A percentile compares a stretch with the other conserved stretches of the same genome.
phyloP scores from a whole-genome alignment of 2,797 vertebrate genomes.

The Cyclopterus lumpus region DNA sequence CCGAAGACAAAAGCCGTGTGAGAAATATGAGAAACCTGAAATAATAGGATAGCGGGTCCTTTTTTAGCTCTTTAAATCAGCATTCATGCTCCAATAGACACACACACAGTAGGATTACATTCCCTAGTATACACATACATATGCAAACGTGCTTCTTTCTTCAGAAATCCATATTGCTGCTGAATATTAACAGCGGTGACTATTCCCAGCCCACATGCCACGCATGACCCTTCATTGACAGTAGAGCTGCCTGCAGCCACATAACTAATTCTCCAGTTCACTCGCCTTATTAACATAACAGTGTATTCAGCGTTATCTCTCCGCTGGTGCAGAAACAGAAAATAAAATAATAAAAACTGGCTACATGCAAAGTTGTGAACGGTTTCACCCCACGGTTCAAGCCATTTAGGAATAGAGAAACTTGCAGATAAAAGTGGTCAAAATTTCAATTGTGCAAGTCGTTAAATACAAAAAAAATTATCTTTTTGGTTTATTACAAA shows the following conservation, averaged over 20 bases:
- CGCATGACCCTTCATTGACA: constrained; percentile 39
- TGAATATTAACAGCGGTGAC: neutral
- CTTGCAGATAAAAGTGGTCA: neutral
- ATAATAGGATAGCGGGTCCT: neutral
- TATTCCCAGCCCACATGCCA: constrained; percentile 6
- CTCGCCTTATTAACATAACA: constrained; percentile 41
- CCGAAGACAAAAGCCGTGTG: neutral
- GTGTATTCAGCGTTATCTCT: constrained; percentile 37
- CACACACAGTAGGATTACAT: neutral
- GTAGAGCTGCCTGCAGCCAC: constrained; percentile 2
- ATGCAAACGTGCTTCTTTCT: constrained; percentile 1
- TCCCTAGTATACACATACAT: neutral
- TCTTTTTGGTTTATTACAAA: constrained; percentile 5
- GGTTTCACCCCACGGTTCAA: constrained; percentile 19
- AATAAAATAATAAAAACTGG: constrained; percentile 29
- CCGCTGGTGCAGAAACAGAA: constrained; percentile 22
- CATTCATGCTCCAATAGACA: neutral
- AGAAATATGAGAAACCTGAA: neutral
- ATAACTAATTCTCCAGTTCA: constrained; percentile 35
- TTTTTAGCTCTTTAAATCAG: neutral
- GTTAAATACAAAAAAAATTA: neutral
- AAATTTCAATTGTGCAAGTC: neutral
- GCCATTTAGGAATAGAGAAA: constrained; percentile 1
- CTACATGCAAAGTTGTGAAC: neutral
- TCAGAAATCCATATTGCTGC: neutral